These are phyloP conservation scores for Cenopis cana DNA, from an alignment of 2,888 invertebrate genomes.

Conservation along the genomic window DNA sequence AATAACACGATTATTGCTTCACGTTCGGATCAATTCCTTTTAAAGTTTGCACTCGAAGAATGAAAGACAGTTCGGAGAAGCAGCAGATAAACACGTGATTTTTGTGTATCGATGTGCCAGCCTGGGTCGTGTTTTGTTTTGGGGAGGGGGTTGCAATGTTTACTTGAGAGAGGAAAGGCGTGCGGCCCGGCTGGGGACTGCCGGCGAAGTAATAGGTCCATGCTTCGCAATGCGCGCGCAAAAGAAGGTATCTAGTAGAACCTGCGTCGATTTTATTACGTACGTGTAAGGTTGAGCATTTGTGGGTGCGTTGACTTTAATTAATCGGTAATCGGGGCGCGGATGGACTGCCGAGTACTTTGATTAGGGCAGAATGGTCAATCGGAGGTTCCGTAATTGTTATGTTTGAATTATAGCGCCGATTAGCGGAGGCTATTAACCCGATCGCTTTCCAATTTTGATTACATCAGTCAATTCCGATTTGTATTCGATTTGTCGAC, in stretches of 20 bases:
- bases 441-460: constrained; percentile 20
- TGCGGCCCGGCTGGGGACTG: constrained; percentile 81
- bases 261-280: constrained; percentile 76
- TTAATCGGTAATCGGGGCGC: constrained; percentile 60
- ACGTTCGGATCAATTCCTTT: constrained; percentile 63
- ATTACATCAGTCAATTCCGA: constrained; percentile 15
- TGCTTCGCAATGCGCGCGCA: constrained; percentile 77
- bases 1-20: constrained; percentile 76
- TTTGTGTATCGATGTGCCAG: constrained; percentile 60
- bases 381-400: constrained; percentile 29
- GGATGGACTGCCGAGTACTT: constrained; percentile 50
- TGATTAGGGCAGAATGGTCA: constrained; percentile 49
- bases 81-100: constrained; percentile 49
- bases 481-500: neutral
- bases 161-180: constrained; percentile 70
- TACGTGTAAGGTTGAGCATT: constrained; percentile 75
- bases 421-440: constrained; percentile 16
- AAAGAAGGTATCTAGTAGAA: constrained; percentile 39
- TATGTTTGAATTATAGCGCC: constrained; percentile 38
- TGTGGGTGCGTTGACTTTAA: constrained; percentile 60
- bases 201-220: constrained; percentile 75
- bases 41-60: constrained; percentile 47
- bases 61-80: constrained; percentile 65
- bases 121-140: constrained; percentile 80
- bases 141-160: constrained; percentile 67